These are phyloP conservation scores for Electrona antarctica DNA, from an alignment of 2,113 vertebrate genomes.

Conservation along the genomic window DNA sequence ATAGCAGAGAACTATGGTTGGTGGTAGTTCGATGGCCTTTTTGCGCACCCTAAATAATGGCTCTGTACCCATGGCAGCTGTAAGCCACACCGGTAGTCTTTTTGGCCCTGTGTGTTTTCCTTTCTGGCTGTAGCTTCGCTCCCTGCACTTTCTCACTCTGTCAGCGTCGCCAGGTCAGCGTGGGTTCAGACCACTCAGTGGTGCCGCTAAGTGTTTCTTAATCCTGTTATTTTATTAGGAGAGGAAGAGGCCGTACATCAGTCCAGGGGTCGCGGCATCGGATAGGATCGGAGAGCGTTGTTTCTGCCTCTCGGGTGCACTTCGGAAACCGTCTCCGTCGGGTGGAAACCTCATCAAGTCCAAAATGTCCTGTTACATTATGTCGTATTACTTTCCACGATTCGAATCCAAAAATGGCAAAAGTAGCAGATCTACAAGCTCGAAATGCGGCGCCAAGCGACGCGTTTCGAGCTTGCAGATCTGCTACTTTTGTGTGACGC, in stretches of 20 bases:
- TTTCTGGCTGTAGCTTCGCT: conserved; percentile 17
- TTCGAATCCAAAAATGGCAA: too few relatives aligned
- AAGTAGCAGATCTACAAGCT: too few relatives aligned
- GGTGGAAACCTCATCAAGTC: too few relatives aligned
- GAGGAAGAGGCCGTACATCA: conserved; percentile 19
- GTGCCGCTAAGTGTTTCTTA: conserved; percentile 44
- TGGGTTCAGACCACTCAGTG: conserved; percentile 26
- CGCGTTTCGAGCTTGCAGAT: too few relatives aligned
- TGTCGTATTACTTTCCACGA: too few relatives aligned
- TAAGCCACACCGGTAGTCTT: conserved; percentile 1
- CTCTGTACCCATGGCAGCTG: conserved; percentile 9
- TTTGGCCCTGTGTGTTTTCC: conserved; percentile 2
- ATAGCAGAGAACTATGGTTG: not conserved
- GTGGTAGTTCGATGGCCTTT: conserved; percentile 6
- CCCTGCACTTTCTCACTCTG: conserved; percentile 33
- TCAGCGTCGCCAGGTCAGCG: conserved; percentile 30
- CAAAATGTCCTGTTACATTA: too few relatives aligned
- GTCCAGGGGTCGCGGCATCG: conserved; percentile 1
- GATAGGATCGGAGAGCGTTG: conserved; percentile 27
- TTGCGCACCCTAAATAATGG: not conserved
- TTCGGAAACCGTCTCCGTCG: not conserved
- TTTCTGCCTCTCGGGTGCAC: not conserved
- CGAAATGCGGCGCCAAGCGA: too few relatives aligned
- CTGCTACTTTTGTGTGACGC: too few relatives aligned
- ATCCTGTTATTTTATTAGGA: conserved; percentile 47